phyloP scores from a whole-genome alignment of 2,113 vertebrate genomes.

The Dasyprocta punctata region DNA sequence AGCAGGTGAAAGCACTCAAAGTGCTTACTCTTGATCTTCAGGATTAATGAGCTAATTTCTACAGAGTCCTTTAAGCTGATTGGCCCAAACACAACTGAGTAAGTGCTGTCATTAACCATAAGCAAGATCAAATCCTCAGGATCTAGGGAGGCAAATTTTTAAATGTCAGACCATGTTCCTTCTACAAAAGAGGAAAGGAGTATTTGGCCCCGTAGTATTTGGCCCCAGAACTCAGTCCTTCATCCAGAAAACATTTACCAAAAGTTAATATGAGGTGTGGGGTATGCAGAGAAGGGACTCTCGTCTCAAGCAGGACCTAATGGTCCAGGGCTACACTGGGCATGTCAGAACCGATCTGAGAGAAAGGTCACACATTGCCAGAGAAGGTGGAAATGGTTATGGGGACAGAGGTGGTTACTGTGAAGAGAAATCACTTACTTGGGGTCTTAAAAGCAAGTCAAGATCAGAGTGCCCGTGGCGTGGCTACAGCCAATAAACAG shows the following conservation, averaged over 20 bases:
- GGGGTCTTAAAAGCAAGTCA: background rate
- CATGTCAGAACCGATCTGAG: background rate
- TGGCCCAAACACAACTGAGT: conserved; percentile 52
- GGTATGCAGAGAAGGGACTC: background rate
- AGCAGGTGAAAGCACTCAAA: conserved; percentile 12
- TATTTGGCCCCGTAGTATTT: background rate
- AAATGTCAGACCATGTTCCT: background rate
- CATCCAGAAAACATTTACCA: conserved; percentile 16
- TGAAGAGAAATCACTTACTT: background rate
- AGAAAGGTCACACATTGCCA: background rate
- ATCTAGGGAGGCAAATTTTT: conserved; percentile 13
- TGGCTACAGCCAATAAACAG: background rate
- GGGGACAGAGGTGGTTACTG: background rate
- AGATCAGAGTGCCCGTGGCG: background rate
- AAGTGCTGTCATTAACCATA: conserved; percentile 36
- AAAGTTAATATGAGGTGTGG: background rate
- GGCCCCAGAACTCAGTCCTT: background rate
- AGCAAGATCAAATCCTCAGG: conserved; percentile 42
- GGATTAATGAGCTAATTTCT: conserved; percentile 72
- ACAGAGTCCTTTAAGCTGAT: conserved; percentile 66
- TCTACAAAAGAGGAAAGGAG: background rate
- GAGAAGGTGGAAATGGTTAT: background rate
- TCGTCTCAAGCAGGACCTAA: background rate
- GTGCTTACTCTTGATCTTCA: conserved; percentile 55
- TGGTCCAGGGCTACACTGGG: background rate